Base-by-base conservation (phyloP, 2,888 invertebrate species). In the Hyposoter dolosus region DNA sequence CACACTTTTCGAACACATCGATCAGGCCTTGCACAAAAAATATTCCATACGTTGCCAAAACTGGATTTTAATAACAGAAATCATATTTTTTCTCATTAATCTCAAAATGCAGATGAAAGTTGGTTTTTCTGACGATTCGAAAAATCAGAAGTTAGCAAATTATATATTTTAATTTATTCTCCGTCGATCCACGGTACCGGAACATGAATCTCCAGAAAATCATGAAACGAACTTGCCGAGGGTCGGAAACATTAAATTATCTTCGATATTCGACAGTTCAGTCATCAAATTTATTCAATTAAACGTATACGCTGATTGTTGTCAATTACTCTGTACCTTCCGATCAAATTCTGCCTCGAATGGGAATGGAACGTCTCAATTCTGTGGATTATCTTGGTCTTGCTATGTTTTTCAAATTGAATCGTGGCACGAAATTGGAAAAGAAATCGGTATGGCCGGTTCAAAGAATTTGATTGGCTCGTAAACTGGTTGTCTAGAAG, bases 1-100 rank as follows among this genome's bases (percentile, higher is more conserved):
- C 23, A 77, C 69, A 43, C 19, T 76, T 68, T 50, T 83, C 43
- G 28, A 19, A 71, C 78, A 80, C 82, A 82, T 86, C 77, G 28
- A 50, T 19, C 19, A 53, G 28, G 28, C 68, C 7, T 17, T 23
- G 6, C 6, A 53, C 10, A 6, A 32, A 43, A 65, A 76, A 76
- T 12, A 65, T 47, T 45, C 47, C 32, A 1, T 17, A n/a, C 43
- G 15, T 45, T 75, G 9, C 28, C 60, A n/a, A 69, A 69, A 23
- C 45, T 47, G 40, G 15, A 53, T 56, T 35, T 72, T 15, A 23
- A 56, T 56, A 23, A 35, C 35, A 3, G 40, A 40, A 19, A 7
- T 35, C 1, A 0, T 1, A 28, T 71, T 43, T 50, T 66, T 65
- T 63, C 19, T 28, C 15, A 43, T 17, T 45, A 5, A 23, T 6